A percentile compares a stretch with the other conserved stretches of the same genome.
Conservation (phyloP, 2,888 invertebrate species). For the Tenthredo livida region DNA sequence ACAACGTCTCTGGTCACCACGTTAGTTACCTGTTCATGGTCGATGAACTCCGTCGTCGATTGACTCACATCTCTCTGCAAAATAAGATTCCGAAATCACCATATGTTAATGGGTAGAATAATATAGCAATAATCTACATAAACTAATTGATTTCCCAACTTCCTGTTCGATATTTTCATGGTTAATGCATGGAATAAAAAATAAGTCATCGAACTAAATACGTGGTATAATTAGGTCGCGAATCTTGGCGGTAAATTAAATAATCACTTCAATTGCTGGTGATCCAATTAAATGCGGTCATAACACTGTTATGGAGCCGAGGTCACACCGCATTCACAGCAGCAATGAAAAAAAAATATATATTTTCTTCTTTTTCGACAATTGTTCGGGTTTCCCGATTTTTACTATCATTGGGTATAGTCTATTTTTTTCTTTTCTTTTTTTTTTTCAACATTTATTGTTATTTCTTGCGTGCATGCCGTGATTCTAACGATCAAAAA, state of each 20-base stretch:
- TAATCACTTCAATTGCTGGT: background rate
- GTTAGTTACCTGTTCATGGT: conserved; percentile 70
- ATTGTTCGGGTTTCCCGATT: background rate
- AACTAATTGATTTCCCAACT: background rate
- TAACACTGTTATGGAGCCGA: background rate
- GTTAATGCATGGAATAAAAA: background rate
- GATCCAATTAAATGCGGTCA: conserved; percentile 10
- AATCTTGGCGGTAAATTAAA: background rate
- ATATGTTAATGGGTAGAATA: background rate
- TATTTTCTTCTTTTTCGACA: background rate
- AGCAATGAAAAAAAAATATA: background rate
- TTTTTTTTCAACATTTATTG: no score
- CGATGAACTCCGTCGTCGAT: conserved; percentile 70
- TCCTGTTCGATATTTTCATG: background rate
- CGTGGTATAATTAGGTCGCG: background rate
- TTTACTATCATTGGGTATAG: background rate
- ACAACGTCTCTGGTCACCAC: conserved; percentile 73
- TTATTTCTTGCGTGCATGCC: no score
- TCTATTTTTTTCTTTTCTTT: background rate
- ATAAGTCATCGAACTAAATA: background rate
- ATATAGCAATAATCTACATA: background rate
- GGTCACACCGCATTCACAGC: background rate
- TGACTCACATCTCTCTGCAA: conserved; percentile 72
- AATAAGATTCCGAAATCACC: conserved; percentile 48
- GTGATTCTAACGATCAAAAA: background rate